These are phyloP conservation scores for Ceramica pisi DNA, from an alignment of 2,888 invertebrate species.

Conservation along the genomic window DNA sequence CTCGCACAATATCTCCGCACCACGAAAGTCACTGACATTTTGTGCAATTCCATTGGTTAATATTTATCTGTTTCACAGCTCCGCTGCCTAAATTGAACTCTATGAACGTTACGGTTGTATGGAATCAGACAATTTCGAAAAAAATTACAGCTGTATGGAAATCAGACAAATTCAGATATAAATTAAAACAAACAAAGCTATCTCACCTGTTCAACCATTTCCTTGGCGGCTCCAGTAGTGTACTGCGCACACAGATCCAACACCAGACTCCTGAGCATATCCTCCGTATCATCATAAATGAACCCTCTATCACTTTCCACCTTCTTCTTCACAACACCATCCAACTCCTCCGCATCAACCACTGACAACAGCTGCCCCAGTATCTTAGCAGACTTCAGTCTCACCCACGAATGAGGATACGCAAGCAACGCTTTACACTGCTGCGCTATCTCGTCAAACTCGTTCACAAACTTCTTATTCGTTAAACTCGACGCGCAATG, in stretches of 20 bases:
- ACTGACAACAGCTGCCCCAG: slow-evolving; percentile 93
- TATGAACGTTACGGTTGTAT: too few relatives aligned
- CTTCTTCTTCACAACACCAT: slow-evolving; percentile 82
- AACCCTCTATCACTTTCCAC: slow-evolving; percentile 88
- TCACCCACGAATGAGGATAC: slow-evolving; percentile 97
- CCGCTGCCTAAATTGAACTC: too few relatives aligned
- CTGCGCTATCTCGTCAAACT: slow-evolving; percentile 91
- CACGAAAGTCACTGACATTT: too few relatives aligned
- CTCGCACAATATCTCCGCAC: too few relatives aligned
- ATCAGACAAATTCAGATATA: not conserved
- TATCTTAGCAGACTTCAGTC: slow-evolving; percentile 94
- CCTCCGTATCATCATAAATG: slow-evolving; percentile 92
- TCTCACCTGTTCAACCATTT: slow-evolving; percentile 93
- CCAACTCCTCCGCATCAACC: slow-evolving; percentile 92
- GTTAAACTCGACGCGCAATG: slow-evolving; percentile 92
- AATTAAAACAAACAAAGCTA: not conserved
- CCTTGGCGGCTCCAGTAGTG: slow-evolving; percentile 92
- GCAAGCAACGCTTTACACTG: slow-evolving; percentile 93
- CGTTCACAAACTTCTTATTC: slow-evolving; percentile 82
- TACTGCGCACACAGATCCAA: slow-evolving; percentile 95
- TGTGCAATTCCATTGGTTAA: too few relatives aligned
- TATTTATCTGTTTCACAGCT: too few relatives aligned
- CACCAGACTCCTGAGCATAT: slow-evolving; percentile 92
- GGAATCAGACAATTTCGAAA: too few relatives aligned
- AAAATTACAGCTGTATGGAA: too few relatives aligned